Conservation (phyloP, 2,113 vertebrate genomes). For the Phycodurus eques region DNA sequence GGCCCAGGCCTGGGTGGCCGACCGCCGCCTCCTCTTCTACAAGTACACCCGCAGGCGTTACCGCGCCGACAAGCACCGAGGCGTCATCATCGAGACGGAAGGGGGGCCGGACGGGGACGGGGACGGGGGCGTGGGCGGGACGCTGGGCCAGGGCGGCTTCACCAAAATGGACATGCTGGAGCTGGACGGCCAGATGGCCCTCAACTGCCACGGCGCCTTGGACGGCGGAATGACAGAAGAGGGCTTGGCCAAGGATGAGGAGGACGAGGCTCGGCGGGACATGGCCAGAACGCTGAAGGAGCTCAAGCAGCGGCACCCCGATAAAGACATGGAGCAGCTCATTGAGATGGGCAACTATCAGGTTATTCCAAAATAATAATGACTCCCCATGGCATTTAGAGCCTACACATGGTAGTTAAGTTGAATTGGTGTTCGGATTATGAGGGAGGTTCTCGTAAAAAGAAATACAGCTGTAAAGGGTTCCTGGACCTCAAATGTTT, state of each 20-base stretch:
- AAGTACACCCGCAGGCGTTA: conserved; percentile 79
- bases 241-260: conserved; percentile 66
- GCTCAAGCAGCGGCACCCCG: conserved; percentile 79
- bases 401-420: too few relatives aligned
- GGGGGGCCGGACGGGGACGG: conserved; percentile 58
- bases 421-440: too few relatives aligned
- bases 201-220: conserved; percentile 69
- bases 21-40: conserved; percentile 80
- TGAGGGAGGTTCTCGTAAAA: too few relatives aligned
- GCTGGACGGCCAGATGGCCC: conserved; percentile 70
- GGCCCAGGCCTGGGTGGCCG: conserved; percentile 82
- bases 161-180: conserved; percentile 79
- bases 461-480: too few relatives aligned
- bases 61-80: conserved; percentile 73
- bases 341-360: conserved; percentile 85
- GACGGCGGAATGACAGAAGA: conserved; percentile 60
- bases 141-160: conserved; percentile 61
- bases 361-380: conserved; percentile 32
- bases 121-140: conserved; percentile 28
- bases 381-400: not conserved
- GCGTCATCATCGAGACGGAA: conserved; percentile 80
- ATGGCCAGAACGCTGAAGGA: conserved; percentile 81
- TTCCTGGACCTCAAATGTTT: too few relatives aligned
- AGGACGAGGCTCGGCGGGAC: conserved; percentile 75
- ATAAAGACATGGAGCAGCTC: conserved; percentile 83